Evolutionary conservation across 2,888 invertebrate genomes (phyloP), one percentile per base, ranked within the genome.

Genomic region (Diachrysia chrysitis): DNA sequence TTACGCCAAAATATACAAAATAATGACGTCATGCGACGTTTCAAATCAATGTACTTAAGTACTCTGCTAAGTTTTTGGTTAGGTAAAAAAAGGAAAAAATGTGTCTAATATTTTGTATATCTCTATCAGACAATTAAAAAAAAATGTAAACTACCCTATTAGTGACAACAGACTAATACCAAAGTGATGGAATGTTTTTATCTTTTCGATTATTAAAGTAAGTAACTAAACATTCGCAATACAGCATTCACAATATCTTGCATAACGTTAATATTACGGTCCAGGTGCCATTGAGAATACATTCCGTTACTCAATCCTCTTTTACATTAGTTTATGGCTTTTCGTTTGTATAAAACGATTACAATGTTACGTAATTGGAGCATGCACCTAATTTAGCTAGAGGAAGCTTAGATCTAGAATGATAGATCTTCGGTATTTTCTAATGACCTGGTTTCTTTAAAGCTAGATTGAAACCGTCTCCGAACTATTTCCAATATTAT

Each of bases 231-330:
- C 77, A 79, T 58, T 77, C 62, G 69, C 73, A 79, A 79, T 72
- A 75, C 79, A 76, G 76, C 75, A 77, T 71, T 77, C 76, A 83
- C 79, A 76, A 74, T 73, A 74, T 72, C 76, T 91, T 90, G 87
- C 87, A 83, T 88, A 92, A 91, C 79, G 14, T 64, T 69, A 59
- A 81, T 81, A 83, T 81, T 85, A 87, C 87, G 85, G 85, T 87
- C 85, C 84, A 88, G 86, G 86, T 87, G 86, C 84, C 85, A 88
- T 89, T 84, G 85, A 90, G 90, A 88, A 90, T 89, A 87, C 82
- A 85, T 85, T 73, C 72, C 58, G 84, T 93, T 92, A 83, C 87
- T 78, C 84, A 91, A 93, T 89, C 81, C 85, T 84, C 84, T 86
- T 82, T 85, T 81, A 78, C 80, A 87, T 87, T 85, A 83, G 83